These are phyloP conservation scores for Gisinianus flammeolus DNA, from an alignment of 2,888 invertebrate genomes.

Conservation along the genomic window DNA sequence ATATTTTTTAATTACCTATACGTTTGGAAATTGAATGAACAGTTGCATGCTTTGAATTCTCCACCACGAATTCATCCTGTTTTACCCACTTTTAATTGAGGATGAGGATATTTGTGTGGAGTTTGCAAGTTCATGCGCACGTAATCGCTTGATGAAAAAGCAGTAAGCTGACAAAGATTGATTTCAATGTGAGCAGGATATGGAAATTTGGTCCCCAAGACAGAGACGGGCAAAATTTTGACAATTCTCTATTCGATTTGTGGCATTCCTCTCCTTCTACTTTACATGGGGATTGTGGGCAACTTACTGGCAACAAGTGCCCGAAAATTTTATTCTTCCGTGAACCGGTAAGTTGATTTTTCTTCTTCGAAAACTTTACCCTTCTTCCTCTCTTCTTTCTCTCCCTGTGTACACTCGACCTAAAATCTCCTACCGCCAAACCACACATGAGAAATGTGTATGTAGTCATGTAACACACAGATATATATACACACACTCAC, in stretches of 20 bases:
- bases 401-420: background rate
- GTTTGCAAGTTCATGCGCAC: background rate
- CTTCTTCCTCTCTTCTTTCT: background rate
- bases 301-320: constrained; percentile 58
- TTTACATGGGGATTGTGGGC: constrained; percentile 59
- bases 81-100: background rate
- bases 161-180: constrained; percentile 19
- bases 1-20: no score
- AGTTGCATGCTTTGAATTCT: no score
- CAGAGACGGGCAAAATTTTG: constrained; percentile 58
- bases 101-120: background rate
- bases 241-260: constrained; percentile 58
- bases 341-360: constrained; percentile 55
- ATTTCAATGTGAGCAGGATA: constrained; percentile 50
- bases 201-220: constrained; percentile 57
- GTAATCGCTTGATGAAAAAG: constrained; percentile 5
- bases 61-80: background rate
- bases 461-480: no score
- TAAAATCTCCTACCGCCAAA: background rate
- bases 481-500: background rate
- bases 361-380: constrained; percentile 16
- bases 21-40: no score
- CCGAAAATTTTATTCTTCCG: constrained; percentile 56
- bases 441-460: no score
- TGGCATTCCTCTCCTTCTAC: constrained; percentile 58